Evolutionary conservation across 64 coral and sea anemone genomes (phyloP).

Genomic region (Dendrophyllia cribrosa): DNA sequence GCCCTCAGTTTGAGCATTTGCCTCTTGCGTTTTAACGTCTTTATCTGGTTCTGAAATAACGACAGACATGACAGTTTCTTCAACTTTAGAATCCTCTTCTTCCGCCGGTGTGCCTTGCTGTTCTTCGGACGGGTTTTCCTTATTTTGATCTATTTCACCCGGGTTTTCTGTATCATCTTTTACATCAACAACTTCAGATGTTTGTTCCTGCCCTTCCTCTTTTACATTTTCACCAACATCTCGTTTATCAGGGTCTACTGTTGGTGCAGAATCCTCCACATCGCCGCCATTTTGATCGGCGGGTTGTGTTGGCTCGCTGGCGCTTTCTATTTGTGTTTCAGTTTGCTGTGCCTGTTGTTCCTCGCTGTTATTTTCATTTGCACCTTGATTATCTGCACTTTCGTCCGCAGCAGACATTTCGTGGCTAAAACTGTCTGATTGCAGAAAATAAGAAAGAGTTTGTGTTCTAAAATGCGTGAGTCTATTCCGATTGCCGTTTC

Average conservation of each 20-base stretch:
- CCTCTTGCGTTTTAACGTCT: slow-evolving; percentile 50
- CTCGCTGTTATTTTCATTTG: background rate
- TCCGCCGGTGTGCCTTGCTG: background rate
- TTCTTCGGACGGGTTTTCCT: slow-evolving; percentile 35
- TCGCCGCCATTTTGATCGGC: slow-evolving; percentile 14
- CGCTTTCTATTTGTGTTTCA: background rate
- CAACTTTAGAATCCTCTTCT: background rate
- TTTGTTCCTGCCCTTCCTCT: slow-evolving; percentile 21
- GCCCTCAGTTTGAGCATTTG: slow-evolving; percentile 77
- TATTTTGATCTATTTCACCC: background rate
- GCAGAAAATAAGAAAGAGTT: background rate
- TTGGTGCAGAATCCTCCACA: slow-evolving; percentile 17
- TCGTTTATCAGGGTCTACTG: background rate
- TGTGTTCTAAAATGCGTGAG: too few relatives aligned
- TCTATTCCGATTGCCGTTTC: background rate
- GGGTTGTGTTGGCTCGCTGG: background rate
- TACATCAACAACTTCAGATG: background rate
- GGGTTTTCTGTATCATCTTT: background rate
- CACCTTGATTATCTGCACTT: background rate
- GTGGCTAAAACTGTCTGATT: background rate
- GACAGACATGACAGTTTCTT: slow-evolving; percentile 23
- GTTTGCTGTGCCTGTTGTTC: background rate
- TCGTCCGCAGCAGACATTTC: slow-evolving; percentile 15
- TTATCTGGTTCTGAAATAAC: slow-evolving; percentile 52
- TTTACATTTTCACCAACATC: slow-evolving; percentile 15